Percentiles rank a stretch among this genome's conserved stretches.
These are phyloP conservation scores for Paraescarpia echinospica DNA, from an alignment of 1,140 invertebrate species.

Conservation along the genomic window DNA sequence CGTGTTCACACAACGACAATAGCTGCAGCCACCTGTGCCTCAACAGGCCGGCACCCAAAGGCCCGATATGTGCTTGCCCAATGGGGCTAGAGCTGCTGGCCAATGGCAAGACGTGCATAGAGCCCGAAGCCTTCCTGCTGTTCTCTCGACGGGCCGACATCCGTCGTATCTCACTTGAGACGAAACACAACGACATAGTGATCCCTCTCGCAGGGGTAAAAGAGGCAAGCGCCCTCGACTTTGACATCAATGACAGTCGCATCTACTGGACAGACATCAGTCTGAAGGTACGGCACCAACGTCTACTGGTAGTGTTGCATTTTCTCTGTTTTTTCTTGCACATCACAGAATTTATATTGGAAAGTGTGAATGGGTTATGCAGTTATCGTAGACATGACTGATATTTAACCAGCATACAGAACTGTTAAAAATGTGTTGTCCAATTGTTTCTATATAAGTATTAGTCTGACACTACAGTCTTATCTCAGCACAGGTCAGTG, in stretches of 20 bases:
- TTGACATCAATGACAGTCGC: slow-evolving; percentile 80
- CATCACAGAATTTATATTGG: neutral
- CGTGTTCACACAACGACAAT: slow-evolving; percentile 89
- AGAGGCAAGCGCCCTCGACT: slow-evolving; percentile 87
- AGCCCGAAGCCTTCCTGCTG: slow-evolving; percentile 85
- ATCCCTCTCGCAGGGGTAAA: slow-evolving; percentile 69
- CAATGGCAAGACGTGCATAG: slow-evolving; percentile 77
- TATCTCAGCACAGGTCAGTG: no score
- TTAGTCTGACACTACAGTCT: no score
- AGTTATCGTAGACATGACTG: no score
- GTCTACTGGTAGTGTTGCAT: neutral
- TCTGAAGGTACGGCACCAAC: slow-evolving; percentile 54
- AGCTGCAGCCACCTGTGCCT: slow-evolving; percentile 96
- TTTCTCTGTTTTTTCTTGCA: neutral
- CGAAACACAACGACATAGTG: slow-evolving; percentile 79
- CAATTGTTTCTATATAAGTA: no score
- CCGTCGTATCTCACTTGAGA: slow-evolving; percentile 62
- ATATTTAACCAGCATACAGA: no score
- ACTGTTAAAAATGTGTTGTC: no score
- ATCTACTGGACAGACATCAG: slow-evolving; percentile 91
- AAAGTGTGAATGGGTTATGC: neutral
- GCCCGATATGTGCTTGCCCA: slow-evolving; percentile 80
- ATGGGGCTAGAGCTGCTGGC: slow-evolving; percentile 71
- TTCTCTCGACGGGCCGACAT: slow-evolving; percentile 83
- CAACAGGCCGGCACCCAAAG: slow-evolving; percentile 72